Evolutionary conservation across 2,113 vertebrate species (phyloP).

Genomic region (Poeciliopsis prolifica): DNA sequence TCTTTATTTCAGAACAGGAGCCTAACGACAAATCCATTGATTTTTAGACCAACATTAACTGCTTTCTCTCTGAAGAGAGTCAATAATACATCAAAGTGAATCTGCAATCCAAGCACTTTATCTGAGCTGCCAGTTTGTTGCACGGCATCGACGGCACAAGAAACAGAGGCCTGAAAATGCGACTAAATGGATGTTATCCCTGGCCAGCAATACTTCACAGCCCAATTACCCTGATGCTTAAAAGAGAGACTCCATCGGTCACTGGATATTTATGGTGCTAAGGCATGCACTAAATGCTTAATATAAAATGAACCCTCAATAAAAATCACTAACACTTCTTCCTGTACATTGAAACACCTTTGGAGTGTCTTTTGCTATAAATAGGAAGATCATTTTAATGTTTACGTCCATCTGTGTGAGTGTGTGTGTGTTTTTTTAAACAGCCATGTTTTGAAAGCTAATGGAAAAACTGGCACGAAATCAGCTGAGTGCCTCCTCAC

Average conservation of each 20-base stretch:
- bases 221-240: background rate
- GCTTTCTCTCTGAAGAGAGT: conserved; percentile 30
- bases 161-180: background rate
- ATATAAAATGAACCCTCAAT: background rate
- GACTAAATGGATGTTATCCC: background rate
- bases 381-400: background rate
- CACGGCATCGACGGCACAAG: background rate
- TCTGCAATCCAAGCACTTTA: conserved; percentile 7
- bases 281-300: background rate
- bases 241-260: background rate
- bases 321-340: background rate
- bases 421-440: background rate
- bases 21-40: conserved; percentile 25
- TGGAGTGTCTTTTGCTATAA: background rate
- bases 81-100: conserved; percentile 21
- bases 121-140: conserved; percentile 21
- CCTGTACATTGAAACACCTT: background rate
- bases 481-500: background rate
- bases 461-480: background rate
- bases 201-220: background rate
- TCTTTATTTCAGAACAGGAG: conserved; percentile 9
- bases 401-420: background rate
- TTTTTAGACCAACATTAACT: conserved; percentile 18
- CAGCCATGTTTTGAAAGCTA: background rate
- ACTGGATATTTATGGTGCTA: background rate